Base-by-base conservation (phyloP, 2,888 invertebrate species). In the Lampropteryx suffumata region DNA sequence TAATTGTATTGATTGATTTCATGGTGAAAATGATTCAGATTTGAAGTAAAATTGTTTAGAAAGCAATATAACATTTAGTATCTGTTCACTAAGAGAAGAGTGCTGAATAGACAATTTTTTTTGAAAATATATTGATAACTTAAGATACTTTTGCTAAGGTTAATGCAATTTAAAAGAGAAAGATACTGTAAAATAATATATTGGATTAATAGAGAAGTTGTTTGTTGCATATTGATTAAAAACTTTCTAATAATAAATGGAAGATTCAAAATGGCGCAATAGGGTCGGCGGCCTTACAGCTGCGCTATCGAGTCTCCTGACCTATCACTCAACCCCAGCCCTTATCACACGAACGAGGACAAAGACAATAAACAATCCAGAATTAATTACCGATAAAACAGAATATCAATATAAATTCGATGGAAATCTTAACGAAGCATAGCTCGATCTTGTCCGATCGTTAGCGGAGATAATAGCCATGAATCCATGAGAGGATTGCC, bases 281-380 rank as follows among this genome's bases (percentile, higher is more conserved):
- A 55, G 70, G 82, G 83, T 82, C 79, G 72, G 74, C 75, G 81
- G 64, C 83, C 85, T 78, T 74, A 69, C 81, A 80, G 79, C 76
- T 77, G 76, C 68, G 68, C 57, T 89, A 89, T 89, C 89, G 79
- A 67, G 73, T 69, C 70, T 69, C 75, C 70, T 77, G 87, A 88
- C 88, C 87, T 75, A 67, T 61, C 74, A 71, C 76, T 71, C 79
- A 76, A 83, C 83, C 83, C 82, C 76, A 64, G 75, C 76, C 76
- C 79, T 85, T 88, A 88, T 88, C 88, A 65, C 67, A 67, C 75
- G 75, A 88, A 87, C 75, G 87, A 82, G 88, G 82, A 85, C 89
- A 63, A 67, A 71, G 63, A 73, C 75, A 73, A 80, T 82, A 86
- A 82, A 84, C 77, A 82, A 81, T 71, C 74, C 73, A 51, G 53